phyloP scores from a whole-genome alignment of 2,797 vertebrate genomes.

The Erpetoichthys calabaricus region DNA sequence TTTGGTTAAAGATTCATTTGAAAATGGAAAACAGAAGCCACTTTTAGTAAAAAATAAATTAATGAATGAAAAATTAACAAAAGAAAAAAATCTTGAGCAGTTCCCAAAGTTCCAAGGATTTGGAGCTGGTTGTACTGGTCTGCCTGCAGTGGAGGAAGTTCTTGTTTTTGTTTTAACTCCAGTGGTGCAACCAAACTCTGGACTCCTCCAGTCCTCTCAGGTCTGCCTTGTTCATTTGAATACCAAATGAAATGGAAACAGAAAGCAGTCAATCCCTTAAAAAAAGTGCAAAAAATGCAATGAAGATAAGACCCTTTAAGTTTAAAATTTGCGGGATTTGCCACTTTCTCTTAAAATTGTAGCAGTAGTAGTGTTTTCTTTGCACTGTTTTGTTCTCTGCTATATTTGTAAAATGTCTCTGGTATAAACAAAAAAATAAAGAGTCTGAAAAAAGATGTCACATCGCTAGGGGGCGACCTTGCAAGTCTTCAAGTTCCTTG shows the following conservation, averaged over 20 bases:
- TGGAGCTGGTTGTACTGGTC: no score
- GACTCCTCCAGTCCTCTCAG: no score
- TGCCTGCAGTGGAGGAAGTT: no score
- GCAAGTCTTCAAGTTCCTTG: slow-evolving; percentile 95
- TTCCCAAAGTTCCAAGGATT: no score
- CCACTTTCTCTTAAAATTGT: no score
- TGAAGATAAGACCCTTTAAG: slow-evolving; percentile 45
- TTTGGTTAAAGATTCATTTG: slow-evolving; percentile 18
- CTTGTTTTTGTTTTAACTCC: no score
- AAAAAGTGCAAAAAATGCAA: slow-evolving; percentile 68
- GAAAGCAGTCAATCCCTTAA: slow-evolving; percentile 46
- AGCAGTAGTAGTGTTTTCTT: no score
- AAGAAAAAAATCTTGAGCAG: no score
- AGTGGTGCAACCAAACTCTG: no score
- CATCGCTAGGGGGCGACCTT: slow-evolving; percentile 88
- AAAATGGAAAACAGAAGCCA: slow-evolving; percentile 36
- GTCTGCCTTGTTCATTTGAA: no score
- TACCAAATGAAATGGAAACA: slow-evolving; percentile 9
- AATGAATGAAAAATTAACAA: slow-evolving; percentile 28
- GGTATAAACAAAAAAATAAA: slow-evolving; percentile 87
- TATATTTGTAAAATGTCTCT: slow-evolving; percentile 75
- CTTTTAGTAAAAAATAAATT: slow-evolving; percentile 35
- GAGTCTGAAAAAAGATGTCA: slow-evolving; percentile 93
- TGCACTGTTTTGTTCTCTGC: slow-evolving; percentile 22
- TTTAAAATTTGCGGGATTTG: no score